Conservation (phyloP, 2,113 vertebrate species). For the Datnioides undecimradiatus region DNA sequence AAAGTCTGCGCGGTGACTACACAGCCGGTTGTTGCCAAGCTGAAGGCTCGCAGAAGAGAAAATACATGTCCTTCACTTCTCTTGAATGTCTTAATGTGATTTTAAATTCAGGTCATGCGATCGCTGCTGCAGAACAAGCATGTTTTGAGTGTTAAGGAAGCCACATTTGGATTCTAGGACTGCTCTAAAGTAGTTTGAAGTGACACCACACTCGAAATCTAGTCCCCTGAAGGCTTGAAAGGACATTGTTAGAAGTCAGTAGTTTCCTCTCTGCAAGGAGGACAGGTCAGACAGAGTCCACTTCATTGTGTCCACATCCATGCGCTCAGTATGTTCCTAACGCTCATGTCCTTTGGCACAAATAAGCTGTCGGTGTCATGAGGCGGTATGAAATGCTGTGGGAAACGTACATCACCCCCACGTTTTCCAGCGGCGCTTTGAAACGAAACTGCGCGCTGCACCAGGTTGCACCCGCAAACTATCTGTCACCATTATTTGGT, state of each 20-base stretch:
- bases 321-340: background rate
- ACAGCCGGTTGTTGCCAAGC: conserved; percentile 4
- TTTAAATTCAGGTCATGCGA: conserved; percentile 22
- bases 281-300: background rate
- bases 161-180: conserved; percentile 26
- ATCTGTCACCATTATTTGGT: conserved; percentile 32
- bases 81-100: conserved; percentile 21
- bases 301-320: background rate
- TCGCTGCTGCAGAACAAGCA: conserved; percentile 12
- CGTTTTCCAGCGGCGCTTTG: background rate
- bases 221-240: background rate
- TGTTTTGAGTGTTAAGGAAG: conserved; percentile 17
- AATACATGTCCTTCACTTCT: conserved; percentile 16
- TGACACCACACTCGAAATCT: background rate
- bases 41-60: conserved; percentile 19
- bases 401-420: background rate
- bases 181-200: conserved; percentile 14
- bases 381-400: conserved; percentile 2
- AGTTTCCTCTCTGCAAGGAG: background rate
- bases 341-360: background rate
- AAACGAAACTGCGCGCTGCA: conserved; percentile 7
- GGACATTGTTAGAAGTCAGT: background rate
- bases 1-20: conserved; percentile 30
- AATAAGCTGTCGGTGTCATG: conserved; percentile 5
- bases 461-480: conserved; percentile 16